phyloP scores from a whole-genome alignment of 2,113 vertebrate species.

The Alosa alosa region DNA sequence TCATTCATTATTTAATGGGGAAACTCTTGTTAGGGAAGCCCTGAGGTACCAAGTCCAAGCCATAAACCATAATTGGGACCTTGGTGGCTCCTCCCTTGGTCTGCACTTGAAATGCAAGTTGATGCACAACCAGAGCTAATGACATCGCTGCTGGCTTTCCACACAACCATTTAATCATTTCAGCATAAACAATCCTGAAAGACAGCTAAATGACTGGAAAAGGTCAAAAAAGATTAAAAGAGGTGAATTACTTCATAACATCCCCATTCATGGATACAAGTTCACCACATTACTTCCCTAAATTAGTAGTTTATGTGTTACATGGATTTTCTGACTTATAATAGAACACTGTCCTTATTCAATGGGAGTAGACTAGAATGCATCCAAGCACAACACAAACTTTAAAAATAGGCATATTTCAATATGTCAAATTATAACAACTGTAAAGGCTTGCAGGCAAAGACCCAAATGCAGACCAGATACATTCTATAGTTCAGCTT shows the following conservation, averaged over 20 bases:
- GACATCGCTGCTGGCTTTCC: not conserved
- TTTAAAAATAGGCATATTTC: not conserved
- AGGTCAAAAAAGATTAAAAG: not conserved
- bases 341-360: too few relatives aligned
- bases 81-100: not conserved
- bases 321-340: not conserved
- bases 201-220: conserved; percentile 5
- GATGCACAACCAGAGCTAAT: not conserved
- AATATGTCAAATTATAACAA: not conserved
- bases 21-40: not conserved
- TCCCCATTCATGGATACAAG: not conserved
- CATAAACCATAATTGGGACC: conserved; percentile 12
- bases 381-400: not conserved
- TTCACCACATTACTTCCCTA: not conserved
- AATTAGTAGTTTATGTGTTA: not conserved
- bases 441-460: too few relatives aligned
- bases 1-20: not conserved
- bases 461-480: too few relatives aligned
- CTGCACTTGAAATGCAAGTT: not conserved
- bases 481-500: too few relatives aligned
- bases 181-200: not conserved
- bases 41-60: not conserved
- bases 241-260: not conserved
- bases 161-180: not conserved
- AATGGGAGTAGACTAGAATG: too few relatives aligned